Evolutionary conservation across 2,888 invertebrate genomes (phyloP), one percentile per base, ranked within the genome.

Genomic region (Graphium colonna): DNA sequence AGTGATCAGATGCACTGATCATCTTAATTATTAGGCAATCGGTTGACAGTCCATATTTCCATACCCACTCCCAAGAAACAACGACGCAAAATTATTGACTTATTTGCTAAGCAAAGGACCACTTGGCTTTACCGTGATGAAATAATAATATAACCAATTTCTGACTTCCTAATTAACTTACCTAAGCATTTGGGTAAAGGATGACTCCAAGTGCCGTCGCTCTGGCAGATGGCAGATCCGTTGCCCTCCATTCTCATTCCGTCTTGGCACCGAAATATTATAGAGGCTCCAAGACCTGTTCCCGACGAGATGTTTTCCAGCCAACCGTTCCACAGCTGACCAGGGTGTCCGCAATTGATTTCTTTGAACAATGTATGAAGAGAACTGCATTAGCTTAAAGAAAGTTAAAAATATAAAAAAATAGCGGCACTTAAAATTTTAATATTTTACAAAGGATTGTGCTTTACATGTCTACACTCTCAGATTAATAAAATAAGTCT

Each of bases 321-420:
- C 95, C 98, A 98, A 2, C 99, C 99, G 75, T 99, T 98, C 92
- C 96, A 97, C 7, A 99, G 92, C 44, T 95, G 93, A 1, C 97
- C 98, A 0, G 98, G 97, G 67, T 95, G 94, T 0, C 98, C 97
- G 83, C 99, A 99, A 88, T 98, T 97, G 71, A 99, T 98, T 91
- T 98, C 99, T 97, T 21, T 90, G 16, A 66, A 68, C 15, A 8
- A 39, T 31, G 16, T 3, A 9, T 12, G 13, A n/a, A 4, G n/a
- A 9, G 5, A 21, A 5, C 3, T 3, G 21, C 1, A 13, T 38
- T 12, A 36, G 17, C 18, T 8, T 2, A 17, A 12, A 17, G 17
- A 16, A 45, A 15, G 31, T n/a, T 45, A 16, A 0, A 17, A 16
- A 13, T 17, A 13, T 7, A 43, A 26, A 12, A 1, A 18, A 18